Conservation (phyloP, 2,113 vertebrate genomes). For the Perognathus longimembris region DNA sequence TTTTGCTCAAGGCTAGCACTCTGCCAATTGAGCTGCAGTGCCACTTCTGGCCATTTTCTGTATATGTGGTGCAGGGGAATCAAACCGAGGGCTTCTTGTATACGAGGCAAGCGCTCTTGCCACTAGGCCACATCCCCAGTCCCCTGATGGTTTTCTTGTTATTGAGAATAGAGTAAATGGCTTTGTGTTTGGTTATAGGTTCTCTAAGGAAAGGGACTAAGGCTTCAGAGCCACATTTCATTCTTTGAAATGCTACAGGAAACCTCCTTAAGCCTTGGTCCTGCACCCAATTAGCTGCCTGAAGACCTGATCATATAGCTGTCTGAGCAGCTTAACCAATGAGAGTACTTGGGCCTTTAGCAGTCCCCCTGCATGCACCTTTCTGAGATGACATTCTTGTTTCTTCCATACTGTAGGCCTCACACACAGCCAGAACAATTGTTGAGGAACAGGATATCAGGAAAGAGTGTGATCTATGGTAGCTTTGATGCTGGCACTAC, state of each 20-base stretch:
- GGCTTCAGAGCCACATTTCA: not conserved
- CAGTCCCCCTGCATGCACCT: not conserved
- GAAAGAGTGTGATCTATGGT: not conserved
- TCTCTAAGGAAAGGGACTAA: not conserved
- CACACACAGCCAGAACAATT: not conserved
- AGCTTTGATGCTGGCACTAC: not conserved
- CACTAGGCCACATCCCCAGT: too few species aligned
- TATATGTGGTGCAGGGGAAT: too few species aligned
- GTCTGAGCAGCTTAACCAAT: not conserved
- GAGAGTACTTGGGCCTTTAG: not conserved
- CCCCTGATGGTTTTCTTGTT: not conserved
- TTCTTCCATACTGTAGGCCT: not conserved
- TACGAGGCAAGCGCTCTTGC: too few species aligned
- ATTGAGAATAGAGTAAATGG: accelerated
- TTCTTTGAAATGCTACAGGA: not conserved
- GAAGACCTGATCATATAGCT: too few species aligned
- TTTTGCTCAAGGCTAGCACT: too few species aligned
- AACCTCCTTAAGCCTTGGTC: not conserved
- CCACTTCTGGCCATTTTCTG: too few species aligned
- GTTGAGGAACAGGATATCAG: not conserved
- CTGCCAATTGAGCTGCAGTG: too few species aligned
- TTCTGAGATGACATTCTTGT: not conserved
- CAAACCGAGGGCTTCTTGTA: too few species aligned
- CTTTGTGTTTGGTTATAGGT: too few species aligned
- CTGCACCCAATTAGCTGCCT: not conserved